phyloP scores from a whole-genome alignment of 2,797 vertebrate species.

The Scyliorhinus canicula region DNA sequence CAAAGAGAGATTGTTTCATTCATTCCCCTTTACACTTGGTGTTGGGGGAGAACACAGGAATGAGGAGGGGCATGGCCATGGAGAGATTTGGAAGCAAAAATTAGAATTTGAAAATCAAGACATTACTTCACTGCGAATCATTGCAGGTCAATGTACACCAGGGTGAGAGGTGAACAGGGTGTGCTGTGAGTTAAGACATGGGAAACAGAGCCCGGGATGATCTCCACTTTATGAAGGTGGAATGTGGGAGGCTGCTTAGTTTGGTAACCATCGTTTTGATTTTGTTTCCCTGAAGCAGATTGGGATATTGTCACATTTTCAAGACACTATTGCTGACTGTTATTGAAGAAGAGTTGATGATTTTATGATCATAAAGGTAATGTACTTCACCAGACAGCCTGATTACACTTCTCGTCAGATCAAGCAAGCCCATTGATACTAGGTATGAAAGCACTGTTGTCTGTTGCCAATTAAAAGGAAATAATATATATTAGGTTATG shows the following conservation, averaged over 20 bases:
- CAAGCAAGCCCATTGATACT: too few species aligned
- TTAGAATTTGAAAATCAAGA: neutral
- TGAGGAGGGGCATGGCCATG: neutral
- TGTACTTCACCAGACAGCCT: too few species aligned
- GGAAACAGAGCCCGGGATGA: neutral
- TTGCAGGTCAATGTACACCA: too few species aligned
- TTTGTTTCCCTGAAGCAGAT: neutral
- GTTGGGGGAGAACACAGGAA: neutral
- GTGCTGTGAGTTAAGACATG: neutral
- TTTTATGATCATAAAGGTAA: too few species aligned
- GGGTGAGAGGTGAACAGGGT: too few species aligned
- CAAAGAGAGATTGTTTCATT: too few species aligned
- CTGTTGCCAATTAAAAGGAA: too few species aligned
- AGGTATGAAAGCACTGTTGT: too few species aligned
- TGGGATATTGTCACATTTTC: neutral
- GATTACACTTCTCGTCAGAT: too few species aligned
- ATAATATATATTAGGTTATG: too few species aligned
- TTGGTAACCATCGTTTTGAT: neutral
- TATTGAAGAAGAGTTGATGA: too few species aligned
- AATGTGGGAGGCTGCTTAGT: neutral
- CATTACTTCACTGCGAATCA: neutral
- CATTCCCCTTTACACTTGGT: neutral
- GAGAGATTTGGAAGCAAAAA: neutral
- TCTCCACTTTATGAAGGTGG: neutral
- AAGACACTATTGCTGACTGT: neutral